phyloP scores from a whole-genome alignment of 2,797 vertebrate species.

The Eulemur rubriventer region DNA sequence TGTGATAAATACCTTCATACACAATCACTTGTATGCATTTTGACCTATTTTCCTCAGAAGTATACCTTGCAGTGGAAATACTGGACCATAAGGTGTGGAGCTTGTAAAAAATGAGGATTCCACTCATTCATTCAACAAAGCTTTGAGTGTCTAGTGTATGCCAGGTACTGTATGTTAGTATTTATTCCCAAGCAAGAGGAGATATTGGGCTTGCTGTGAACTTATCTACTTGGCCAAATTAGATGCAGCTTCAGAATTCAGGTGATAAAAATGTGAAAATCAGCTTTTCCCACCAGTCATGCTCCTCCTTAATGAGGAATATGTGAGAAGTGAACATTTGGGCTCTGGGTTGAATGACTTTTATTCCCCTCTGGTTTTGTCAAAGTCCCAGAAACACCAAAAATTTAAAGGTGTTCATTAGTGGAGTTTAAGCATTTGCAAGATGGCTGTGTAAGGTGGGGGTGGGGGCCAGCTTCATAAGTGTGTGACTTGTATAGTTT shows the following conservation, averaged over 20 bases:
- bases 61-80: neutral
- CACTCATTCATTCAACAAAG: neutral
- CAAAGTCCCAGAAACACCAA: neutral
- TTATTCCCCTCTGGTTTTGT: neutral
- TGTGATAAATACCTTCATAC: neutral
- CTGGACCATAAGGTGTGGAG: neutral
- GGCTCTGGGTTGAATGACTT: neutral
- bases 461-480: neutral
- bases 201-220: neutral
- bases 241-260: neutral
- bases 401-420: neutral
- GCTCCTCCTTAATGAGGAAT: neutral
- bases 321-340: neutral
- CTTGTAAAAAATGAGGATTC: neutral
- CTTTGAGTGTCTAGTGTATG: neutral
- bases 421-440: neutral
- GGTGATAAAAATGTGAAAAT: neutral
- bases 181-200: neutral
- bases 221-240: neutral
- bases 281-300: neutral
- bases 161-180: neutral
- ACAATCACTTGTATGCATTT: neutral
- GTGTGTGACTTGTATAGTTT: neutral
- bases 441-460: neutral
- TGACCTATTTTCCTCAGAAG: neutral